These are phyloP conservation scores for Diploscapter pachys DNA, from an alignment of 1,140 invertebrate species.

Conservation along the genomic window DNA sequence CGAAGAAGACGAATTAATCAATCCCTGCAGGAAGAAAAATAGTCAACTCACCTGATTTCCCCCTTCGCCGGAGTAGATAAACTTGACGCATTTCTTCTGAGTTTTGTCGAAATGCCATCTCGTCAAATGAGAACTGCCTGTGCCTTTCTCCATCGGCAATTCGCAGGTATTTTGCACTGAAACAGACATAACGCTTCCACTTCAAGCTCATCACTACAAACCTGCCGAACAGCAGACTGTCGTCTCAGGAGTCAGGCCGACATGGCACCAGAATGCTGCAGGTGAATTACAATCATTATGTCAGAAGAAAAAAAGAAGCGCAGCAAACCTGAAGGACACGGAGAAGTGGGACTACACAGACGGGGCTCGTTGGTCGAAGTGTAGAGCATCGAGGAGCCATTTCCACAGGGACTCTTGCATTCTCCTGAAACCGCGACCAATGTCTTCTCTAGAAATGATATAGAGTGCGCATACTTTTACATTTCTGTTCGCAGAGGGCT, in stretches of 20 bases:
- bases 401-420: conserved; percentile 53
- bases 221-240: conserved; percentile 56
- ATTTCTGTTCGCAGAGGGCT: conserved; percentile 37
- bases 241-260: conserved; percentile 49
- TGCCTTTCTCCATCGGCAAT: conserved; percentile 38
- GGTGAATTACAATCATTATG: too few species aligned
- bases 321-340: conserved; percentile 43
- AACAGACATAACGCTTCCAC: conserved; percentile 11
- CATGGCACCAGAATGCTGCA: conserved; percentile 50
- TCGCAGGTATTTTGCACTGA: conserved; percentile 47
- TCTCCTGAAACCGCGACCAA: conserved; percentile 30
- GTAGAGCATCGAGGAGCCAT: conserved; percentile 42
- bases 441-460: background rate
- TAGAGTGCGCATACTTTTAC: conserved; percentile 27
- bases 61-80: conserved; percentile 54
- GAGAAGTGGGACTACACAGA: conserved; percentile 45
- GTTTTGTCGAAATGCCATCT: conserved; percentile 43
- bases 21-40: conserved; percentile 35
- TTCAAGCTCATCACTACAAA: background rate
- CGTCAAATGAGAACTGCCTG: conserved; percentile 38
- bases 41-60: conserved; percentile 49
- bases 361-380: conserved; percentile 44
- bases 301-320: too few species aligned
- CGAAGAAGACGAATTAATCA: conserved; percentile 15
- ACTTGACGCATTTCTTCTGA: conserved; percentile 47